These are phyloP conservation scores for Semaprochilodus insignis DNA, from an alignment of 2,797 vertebrate species.

Conservation along the genomic window DNA sequence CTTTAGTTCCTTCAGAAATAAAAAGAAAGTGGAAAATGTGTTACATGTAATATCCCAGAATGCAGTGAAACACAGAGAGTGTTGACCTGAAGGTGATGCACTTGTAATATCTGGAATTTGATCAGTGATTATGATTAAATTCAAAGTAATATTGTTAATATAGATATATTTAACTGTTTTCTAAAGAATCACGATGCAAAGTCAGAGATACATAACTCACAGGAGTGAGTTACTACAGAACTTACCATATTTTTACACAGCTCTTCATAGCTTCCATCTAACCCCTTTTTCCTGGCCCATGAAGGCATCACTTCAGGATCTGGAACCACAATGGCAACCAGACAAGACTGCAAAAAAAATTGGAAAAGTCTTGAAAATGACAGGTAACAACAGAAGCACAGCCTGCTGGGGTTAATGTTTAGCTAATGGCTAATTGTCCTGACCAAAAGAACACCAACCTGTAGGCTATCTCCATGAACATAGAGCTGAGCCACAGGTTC, in stretches of 20 bases:
- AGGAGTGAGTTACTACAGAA: background rate
- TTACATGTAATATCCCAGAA: background rate
- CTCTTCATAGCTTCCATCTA: slow-evolving; percentile 85
- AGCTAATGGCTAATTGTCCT: background rate
- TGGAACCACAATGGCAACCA: slow-evolving; percentile 95
- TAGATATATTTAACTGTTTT: background rate
- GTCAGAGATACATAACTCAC: no score
- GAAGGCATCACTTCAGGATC: slow-evolving; percentile 91
- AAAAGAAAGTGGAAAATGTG: background rate
- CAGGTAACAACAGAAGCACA: background rate
- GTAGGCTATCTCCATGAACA: slow-evolving; percentile 94
- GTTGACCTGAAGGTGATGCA: no score
- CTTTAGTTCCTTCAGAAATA: slow-evolving; percentile 84
- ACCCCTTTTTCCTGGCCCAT: slow-evolving; percentile 94
- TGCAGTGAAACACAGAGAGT: background rate
- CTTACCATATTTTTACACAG: slow-evolving; percentile 89
- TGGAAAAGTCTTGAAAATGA: background rate
- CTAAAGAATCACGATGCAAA: background rate
- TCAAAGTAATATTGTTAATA: no score
- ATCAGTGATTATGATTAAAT: no score
- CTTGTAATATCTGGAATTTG: no score
- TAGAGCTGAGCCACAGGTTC: slow-evolving; percentile 93
- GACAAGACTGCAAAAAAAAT: slow-evolving; percentile 83
- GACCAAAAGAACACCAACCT: slow-evolving; percentile 76
- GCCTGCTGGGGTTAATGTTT: background rate